Evolutionary conservation across 1,140 invertebrate species (phyloP).

Genomic region (Drosophila rufa): DNA sequence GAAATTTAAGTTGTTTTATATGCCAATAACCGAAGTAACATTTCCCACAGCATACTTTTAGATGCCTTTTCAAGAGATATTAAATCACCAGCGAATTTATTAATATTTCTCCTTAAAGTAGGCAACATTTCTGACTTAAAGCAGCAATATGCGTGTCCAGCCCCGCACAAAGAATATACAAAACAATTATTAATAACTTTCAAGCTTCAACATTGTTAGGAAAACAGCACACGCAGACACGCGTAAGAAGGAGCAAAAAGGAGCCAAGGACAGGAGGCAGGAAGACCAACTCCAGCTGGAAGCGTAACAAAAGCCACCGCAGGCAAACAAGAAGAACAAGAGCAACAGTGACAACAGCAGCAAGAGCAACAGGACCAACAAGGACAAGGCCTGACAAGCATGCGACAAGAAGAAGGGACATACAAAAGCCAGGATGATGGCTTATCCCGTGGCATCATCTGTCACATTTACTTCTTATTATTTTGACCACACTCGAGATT

Average conservation of each 20-base stretch:
- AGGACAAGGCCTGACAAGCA: constrained; percentile 62
- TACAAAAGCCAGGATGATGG: constrained; percentile 48
- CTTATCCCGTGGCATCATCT: constrained; percentile 32
- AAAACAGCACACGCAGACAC: constrained; percentile 23
- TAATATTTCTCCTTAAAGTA: background rate
- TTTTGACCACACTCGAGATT: constrained; percentile 53
- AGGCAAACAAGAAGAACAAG: constrained; percentile 20
- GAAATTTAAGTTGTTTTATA: no score
- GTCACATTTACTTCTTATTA: constrained; percentile 59
- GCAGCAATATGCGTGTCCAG: constrained; percentile 22
- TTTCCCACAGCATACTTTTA: background rate
- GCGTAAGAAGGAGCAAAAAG: background rate
- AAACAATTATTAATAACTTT: constrained; percentile 62
- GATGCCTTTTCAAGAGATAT: background rate
- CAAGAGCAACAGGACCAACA: constrained; percentile 52
- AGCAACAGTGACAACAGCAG: constrained; percentile 20
- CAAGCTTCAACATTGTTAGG: constrained; percentile 42
- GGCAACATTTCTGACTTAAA: background rate
- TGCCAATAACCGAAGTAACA: background rate
- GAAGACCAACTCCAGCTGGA: constrained; percentile 21
- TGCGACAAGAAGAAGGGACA: constrained; percentile 44
- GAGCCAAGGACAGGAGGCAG: background rate
- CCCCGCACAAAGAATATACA: constrained; percentile 19
- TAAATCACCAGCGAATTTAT: background rate
- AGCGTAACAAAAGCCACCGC: constrained; percentile 23